Percentiles rank a stretch among this genome's conserved stretches.
Conservation (phyloP, 2,888 invertebrate species). For the Mesochorus sp. region DNA sequence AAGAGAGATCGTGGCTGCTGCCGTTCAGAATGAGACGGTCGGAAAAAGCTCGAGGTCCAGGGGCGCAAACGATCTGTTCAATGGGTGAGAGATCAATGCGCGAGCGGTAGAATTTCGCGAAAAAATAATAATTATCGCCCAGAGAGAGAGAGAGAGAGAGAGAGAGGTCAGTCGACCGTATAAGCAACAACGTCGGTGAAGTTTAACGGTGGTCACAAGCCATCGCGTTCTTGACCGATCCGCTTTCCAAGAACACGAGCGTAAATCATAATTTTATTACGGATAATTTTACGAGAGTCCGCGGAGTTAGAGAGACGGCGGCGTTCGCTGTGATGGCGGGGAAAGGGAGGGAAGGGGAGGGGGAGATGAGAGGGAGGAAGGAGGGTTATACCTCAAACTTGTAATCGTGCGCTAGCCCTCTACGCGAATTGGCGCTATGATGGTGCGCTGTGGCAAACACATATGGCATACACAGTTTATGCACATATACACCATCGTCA, state of each 20-base stretch:
- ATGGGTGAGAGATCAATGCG: slow-evolving; percentile 1
- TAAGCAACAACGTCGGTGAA: slow-evolving; percentile 42
- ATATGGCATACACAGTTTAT: neutral
- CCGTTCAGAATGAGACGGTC: neutral
- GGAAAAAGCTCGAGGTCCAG: slow-evolving; percentile 11
- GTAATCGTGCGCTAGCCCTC: slow-evolving; percentile 70
- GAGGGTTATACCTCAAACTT: slow-evolving; percentile 71
- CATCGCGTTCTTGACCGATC: slow-evolving; percentile 70
- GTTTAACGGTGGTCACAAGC: slow-evolving; percentile 43
- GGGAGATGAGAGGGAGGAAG: slow-evolving; percentile 25
- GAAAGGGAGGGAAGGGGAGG: slow-evolving; percentile 25
- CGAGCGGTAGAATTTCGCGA: slow-evolving; percentile 38
- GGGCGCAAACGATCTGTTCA: slow-evolving; percentile 1
- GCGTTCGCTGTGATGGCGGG: slow-evolving; percentile 57
- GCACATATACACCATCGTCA: neutral
- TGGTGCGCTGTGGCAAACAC: slow-evolving; percentile 5
- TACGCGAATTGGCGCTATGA: slow-evolving; percentile 15
- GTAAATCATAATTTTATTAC: slow-evolving; percentile 80
- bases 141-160: too few relatives aligned
- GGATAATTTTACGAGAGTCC: slow-evolving; percentile 80
- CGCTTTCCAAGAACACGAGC: slow-evolving; percentile 76
- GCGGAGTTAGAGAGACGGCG: slow-evolving; percentile 57
- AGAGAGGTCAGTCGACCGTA: slow-evolving; percentile 68
- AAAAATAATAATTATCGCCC: slow-evolving; percentile 64
- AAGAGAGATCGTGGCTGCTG: neutral